phyloP scores from a whole-genome alignment of 2,113 vertebrate genomes.

The Formicarius rufipectus region DNA sequence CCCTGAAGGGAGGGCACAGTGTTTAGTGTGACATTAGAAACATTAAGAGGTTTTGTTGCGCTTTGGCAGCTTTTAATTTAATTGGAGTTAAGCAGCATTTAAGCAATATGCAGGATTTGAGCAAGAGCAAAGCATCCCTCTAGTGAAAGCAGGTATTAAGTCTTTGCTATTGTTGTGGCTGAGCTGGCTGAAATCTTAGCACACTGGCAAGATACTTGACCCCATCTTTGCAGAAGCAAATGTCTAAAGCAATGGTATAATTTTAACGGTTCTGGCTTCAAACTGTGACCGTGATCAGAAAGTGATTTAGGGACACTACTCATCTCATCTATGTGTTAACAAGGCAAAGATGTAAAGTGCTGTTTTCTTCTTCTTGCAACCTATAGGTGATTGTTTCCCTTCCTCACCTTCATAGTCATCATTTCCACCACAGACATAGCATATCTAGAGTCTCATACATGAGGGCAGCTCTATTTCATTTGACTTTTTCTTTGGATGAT shows the following conservation, averaged over 20 bases:
- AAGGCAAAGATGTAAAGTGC: background rate
- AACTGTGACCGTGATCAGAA: background rate
- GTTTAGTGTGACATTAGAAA: background rate
- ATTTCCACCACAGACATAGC: background rate
- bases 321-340: background rate
- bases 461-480: background rate
- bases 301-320: background rate
- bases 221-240: background rate
- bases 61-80: slow-evolving; percentile 7
- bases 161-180: background rate
- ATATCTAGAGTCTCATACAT: background rate
- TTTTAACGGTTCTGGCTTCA: background rate
- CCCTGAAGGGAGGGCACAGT: background rate
- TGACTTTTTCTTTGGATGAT: background rate
- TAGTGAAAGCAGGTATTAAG: background rate
- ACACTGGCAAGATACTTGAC: background rate
- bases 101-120: background rate
- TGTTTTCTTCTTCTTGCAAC: background rate
- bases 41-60: background rate
- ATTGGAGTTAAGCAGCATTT: background rate
- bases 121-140: background rate
- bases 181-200: background rate
- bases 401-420: background rate
- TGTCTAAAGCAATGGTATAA: background rate
- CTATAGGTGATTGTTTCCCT: background rate